Evolutionary conservation across 2,797 vertebrate species (phyloP), one percentile per base, ranked within the genome.

Genomic region (Emydoidea blandingii): DNA sequence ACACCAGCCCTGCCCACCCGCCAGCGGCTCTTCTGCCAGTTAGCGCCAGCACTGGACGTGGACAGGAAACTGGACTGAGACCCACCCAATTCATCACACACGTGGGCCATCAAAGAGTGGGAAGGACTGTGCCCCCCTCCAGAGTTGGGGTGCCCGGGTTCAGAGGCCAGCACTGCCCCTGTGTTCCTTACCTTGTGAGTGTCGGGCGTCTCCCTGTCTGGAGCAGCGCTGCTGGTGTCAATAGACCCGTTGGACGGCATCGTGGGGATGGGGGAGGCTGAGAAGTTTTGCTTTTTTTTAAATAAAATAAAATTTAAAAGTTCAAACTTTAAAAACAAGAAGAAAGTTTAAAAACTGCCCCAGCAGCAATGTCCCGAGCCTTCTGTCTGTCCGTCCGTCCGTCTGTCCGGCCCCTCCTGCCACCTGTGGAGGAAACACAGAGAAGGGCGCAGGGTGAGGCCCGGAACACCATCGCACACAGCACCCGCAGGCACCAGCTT

Each of bases 231-330:
- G 93, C 89, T 90, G 89, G 93, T 97, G 96, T 98, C 98, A 57
- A 98, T 90, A 34, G 91, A 86, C 72, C 94, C 93, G 97, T 98
- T 99, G 98, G 99, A 99, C 97, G 98, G 99, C 99, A 99, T 99
- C 85, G 72, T 97, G 91, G 95, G 92, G 93, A 93, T n/a, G n/a
- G 62, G 59, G 50, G n/a, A 54, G n/a, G 83, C 84, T 68, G 87
- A 84, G 80, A 56, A 18, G 25, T 54, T 47, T 49, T 14, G 34
- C 52, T 41, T 80, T 41, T 41, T 37, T 72, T 21, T 2, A 72
- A 72, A 68, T 41, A 68, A 68, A 41, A 19, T 37, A 54, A 72
- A 86, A 23, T 72, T 5, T 21, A 41, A n/a, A 49, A 80, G 78
- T 31, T 65, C 97, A 2, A 90, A 18, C 8, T 37, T 93, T 89